phyloP scores from a whole-genome alignment of 1,140 invertebrate species.

The Megalopta genalis region DNA sequence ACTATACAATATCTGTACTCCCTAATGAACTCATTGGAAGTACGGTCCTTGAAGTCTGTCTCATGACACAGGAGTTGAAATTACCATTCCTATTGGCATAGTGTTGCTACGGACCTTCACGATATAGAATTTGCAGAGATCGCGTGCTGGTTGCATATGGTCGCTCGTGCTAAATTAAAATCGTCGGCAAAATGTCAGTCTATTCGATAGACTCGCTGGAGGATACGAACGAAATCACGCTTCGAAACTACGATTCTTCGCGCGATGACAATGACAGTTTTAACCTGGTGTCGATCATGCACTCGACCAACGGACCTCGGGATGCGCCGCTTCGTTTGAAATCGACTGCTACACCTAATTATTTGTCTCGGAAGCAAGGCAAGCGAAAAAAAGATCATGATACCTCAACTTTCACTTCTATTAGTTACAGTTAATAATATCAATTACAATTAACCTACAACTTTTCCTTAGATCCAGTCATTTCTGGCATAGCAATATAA shows the following conservation, averaged over 20 bases:
- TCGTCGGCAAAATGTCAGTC: constrained; percentile 54
- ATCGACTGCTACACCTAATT: not conserved
- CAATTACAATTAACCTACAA: not conserved
- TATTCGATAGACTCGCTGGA: constrained; percentile 68
- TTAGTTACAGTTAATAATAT: not conserved
- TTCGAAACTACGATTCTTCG: not conserved
- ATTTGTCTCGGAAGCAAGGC: not conserved
- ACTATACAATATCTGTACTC: no score
- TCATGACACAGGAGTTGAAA: not conserved
- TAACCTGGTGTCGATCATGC: not conserved
- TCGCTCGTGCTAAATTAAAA: not conserved
- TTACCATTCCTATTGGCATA: not conserved
- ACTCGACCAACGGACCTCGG: not conserved
- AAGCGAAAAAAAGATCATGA: not conserved
- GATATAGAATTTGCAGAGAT: not conserved
- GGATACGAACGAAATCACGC: constrained; percentile 7
- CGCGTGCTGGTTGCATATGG: not conserved
- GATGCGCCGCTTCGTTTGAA: not conserved
- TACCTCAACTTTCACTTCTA: not conserved
- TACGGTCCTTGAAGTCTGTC: constrained; percentile 7
- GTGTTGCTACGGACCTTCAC: not conserved
- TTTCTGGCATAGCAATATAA: no score
- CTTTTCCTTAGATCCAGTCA: no score
- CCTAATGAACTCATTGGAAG: no score
- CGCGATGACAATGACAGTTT: not conserved